These are phyloP conservation scores for Andrena chrysosceles DNA, from an alignment of 2,888 invertebrate species.

Conservation along the genomic window DNA sequence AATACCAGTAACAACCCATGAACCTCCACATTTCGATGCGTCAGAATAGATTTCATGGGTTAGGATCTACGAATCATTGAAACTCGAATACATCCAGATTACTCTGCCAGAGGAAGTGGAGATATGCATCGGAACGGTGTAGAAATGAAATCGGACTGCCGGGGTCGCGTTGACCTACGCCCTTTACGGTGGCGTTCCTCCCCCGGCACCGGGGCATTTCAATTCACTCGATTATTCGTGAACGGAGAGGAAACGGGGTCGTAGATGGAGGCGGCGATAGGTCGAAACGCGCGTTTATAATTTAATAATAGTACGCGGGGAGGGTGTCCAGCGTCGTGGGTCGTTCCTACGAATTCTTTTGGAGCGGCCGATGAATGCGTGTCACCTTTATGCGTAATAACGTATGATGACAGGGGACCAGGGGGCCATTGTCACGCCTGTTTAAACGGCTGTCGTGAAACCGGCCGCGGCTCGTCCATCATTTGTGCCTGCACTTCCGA, in stretches of 20 bases:
- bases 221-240: conserved; percentile 31
- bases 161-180: not conserved
- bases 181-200: conserved; percentile 19
- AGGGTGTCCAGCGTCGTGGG: conserved; percentile 34
- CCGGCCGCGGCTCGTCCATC: conserved; percentile 46
- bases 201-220: conserved; percentile 16
- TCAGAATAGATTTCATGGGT: too few relatives aligned
- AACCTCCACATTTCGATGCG: too few relatives aligned
- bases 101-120: too few relatives aligned
- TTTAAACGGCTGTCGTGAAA: conserved; percentile 56
- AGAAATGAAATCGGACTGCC: not conserved
- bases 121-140: too few relatives aligned
- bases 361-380: conserved; percentile 55
- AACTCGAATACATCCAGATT: too few relatives aligned
- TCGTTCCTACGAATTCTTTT: conserved; percentile 45
- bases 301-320: conserved; percentile 57
- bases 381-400: conserved; percentile 75
- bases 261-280: conserved; percentile 47
- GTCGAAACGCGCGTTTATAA: conserved; percentile 62
- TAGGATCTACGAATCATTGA: too few relatives aligned
- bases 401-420: conserved; percentile 74
- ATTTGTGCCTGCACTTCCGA: conserved; percentile 22
- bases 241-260: conserved; percentile 23
- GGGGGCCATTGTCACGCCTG: conserved; percentile 72
- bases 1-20: too few relatives aligned